Percentiles rank a stretch among this genome's conserved stretches.
These are phyloP conservation scores for Anolis carolinensis DNA, from an alignment of 2,113 vertebrate species.

Conservation along the genomic window DNA sequence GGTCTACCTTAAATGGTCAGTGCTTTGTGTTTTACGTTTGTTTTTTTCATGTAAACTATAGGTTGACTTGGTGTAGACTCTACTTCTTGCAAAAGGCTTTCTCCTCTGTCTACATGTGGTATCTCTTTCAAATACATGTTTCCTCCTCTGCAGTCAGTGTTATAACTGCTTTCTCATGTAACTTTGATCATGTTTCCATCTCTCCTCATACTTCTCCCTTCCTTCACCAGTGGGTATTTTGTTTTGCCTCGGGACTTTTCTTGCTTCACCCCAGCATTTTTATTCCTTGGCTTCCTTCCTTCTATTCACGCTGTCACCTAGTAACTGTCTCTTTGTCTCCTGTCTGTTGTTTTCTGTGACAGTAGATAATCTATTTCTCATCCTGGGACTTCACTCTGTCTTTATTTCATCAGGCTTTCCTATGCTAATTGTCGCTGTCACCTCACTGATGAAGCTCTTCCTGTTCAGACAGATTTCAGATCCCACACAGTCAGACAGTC, in stretches of 20 bases:
- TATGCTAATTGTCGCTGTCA: conserved; percentile 70
- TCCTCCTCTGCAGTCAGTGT: conserved; percentile 8
- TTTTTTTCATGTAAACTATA: conserved; percentile 11
- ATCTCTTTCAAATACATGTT: conserved; percentile 30
- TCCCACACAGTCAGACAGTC: conserved; percentile 43
- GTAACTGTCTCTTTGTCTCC: conserved; percentile 59
- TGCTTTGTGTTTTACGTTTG: neutral
- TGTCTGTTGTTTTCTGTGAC: conserved; percentile 68
- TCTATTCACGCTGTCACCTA: conserved; percentile 36
- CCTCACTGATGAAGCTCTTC: conserved; percentile 60
- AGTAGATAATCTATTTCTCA: conserved; percentile 72
- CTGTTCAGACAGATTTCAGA: conserved; percentile 54
- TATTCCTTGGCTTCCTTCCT: conserved; percentile 43
- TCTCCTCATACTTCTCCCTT: conserved; percentile 42
- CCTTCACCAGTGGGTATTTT: conserved; percentile 24
- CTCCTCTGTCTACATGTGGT: neutral
- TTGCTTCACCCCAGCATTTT: conserved; percentile 46
- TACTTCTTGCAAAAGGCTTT: neutral
- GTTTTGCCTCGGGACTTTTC: conserved; percentile 26
- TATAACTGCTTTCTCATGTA: conserved; percentile 18
- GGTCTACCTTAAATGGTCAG: neutral
- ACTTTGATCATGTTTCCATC: neutral
- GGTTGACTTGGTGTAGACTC: neutral
- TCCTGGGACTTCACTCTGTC: conserved; percentile 41
- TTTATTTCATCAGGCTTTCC: conserved; percentile 63